phyloP scores from a whole-genome alignment of 2,113 vertebrate genomes.

The Dermatemys mawii region DNA sequence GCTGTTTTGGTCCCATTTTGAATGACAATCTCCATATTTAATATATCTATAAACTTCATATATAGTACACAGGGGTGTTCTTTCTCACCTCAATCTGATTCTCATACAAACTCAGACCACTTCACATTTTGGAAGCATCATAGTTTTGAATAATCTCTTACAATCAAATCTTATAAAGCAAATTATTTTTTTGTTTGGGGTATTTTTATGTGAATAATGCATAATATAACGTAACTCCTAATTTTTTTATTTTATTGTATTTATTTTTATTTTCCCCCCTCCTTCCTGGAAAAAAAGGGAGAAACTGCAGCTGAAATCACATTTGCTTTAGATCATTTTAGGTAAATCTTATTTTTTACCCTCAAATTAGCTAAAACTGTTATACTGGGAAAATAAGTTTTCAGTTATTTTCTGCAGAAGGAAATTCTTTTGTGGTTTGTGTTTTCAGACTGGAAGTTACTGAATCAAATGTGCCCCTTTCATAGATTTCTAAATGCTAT shows the following conservation, averaged over 20 bases:
- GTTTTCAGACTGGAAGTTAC: constrained; percentile 26
- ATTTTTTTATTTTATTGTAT: accelerated
- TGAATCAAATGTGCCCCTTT: neutral
- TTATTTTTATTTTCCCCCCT: neutral
- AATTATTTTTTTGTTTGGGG: neutral
- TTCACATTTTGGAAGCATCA: neutral
- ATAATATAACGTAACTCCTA: neutral
- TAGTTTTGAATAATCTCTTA: neutral
- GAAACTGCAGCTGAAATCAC: constrained; percentile 4
- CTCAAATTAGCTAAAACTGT: constrained; percentile 12
- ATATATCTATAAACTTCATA: neutral
- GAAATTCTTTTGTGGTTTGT: constrained; percentile 24
- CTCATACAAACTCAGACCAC: neutral
- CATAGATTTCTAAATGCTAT: neutral
- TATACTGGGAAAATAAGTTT: constrained; percentile 4
- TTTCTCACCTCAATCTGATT: neutral
- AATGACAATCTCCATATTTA: neutral
- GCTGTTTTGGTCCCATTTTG: neutral
- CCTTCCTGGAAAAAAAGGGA: neutral
- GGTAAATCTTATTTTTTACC: constrained; percentile 1
- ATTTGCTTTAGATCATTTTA: neutral
- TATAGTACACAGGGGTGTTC: neutral
- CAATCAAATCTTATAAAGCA: neutral
- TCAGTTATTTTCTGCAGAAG: constrained; percentile 17
- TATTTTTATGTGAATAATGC: neutral